These are phyloP conservation scores for Opisthocomus hoazin DNA, from an alignment of 2,113 vertebrate species.

Conservation along the genomic window DNA sequence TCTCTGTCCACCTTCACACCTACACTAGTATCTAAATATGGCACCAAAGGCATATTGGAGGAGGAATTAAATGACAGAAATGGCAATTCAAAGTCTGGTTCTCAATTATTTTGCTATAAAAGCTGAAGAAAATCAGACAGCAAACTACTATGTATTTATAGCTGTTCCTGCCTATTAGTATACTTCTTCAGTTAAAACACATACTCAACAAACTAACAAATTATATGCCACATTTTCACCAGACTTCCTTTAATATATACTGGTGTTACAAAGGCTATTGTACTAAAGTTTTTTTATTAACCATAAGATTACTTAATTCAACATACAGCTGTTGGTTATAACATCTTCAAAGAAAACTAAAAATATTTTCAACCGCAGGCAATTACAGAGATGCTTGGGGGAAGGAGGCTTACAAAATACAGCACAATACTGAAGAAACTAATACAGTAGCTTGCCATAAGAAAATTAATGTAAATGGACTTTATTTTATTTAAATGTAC, in stretches of 20 bases:
- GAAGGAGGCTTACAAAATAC: neutral
- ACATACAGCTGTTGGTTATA: neutral
- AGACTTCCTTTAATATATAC: neutral
- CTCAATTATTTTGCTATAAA: neutral
- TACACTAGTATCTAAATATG: neutral
- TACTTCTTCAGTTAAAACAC: neutral
- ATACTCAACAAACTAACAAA: neutral
- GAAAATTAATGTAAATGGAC: neutral
- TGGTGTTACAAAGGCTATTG: neutral
- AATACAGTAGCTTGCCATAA: neutral
- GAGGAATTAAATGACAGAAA: neutral
- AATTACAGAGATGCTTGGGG: neutral
- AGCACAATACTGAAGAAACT: neutral
- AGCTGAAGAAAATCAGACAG: neutral
- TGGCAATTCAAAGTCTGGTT: neutral
- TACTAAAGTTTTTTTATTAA: neutral
- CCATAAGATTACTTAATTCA: neutral
- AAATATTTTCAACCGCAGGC: neutral
- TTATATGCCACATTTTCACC: neutral
- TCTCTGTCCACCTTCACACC: neutral
- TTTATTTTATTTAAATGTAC: neutral
- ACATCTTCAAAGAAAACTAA: neutral
- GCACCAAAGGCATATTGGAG: neutral
- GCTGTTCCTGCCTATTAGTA: neutral
- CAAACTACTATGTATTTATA: neutral